phyloP scores from a whole-genome alignment of 2,113 vertebrate genomes.

The Oryzias woworae region DNA sequence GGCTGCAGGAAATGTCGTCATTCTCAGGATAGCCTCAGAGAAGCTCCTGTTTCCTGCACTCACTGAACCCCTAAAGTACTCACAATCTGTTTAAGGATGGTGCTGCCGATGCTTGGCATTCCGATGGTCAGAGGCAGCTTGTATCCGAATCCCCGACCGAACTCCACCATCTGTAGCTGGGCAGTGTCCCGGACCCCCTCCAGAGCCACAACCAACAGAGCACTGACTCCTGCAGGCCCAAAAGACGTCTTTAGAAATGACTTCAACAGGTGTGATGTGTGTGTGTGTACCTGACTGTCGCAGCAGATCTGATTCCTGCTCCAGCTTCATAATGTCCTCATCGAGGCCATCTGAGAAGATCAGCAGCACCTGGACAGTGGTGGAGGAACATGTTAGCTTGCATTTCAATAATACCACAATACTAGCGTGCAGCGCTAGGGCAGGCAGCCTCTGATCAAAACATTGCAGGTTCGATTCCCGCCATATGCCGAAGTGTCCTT shows the following conservation, averaged over 20 bases:
- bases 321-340: constrained; percentile 73
- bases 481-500: too few species aligned
- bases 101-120: constrained; percentile 75
- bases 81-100: constrained; percentile 83
- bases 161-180: constrained; percentile 84
- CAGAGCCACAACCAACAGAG: constrained; percentile 81
- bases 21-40: too few species aligned
- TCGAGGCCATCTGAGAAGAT: constrained; percentile 88
- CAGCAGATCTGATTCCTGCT: constrained; percentile 68
- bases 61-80: constrained; percentile 48
- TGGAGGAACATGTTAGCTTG: neutral
- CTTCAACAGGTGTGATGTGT: neutral
- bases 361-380: constrained; percentile 77
- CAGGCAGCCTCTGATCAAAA: too few species aligned
- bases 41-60: too few species aligned
- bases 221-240: constrained; percentile 76
- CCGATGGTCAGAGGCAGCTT: constrained; percentile 75
- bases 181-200: constrained; percentile 69
- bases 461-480: too few species aligned
- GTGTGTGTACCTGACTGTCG: constrained; percentile 66
- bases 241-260: neutral
- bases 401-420: too few species aligned
- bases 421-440: too few species aligned
- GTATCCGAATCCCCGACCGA: constrained; percentile 86
- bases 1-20: too few species aligned